Evolutionary conservation across 2,888 invertebrate species (phyloP).

Genomic region (Plemyria rubiginata): DNA sequence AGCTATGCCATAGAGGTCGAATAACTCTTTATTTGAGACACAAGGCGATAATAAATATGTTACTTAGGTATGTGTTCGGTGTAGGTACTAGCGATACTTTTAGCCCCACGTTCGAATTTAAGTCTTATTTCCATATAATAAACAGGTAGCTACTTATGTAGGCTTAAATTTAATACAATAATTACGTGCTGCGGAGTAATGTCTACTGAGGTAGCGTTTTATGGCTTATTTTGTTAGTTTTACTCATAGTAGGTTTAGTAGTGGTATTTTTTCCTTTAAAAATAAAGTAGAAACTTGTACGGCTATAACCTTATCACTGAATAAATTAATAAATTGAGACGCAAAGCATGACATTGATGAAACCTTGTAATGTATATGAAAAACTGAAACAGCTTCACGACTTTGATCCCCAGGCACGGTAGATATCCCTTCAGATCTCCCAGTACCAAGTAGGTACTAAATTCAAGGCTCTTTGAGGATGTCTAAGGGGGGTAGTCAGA

Average conservation of each 20-base stretch:
- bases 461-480: no score
- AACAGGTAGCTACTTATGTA: neutral
- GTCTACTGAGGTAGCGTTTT: constrained; percentile 17
- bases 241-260: neutral
- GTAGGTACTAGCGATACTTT: no score
- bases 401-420: no score
- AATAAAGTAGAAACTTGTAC: neutral
- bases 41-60: no score
- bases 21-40: no score
- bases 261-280: neutral
- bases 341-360: neutral
- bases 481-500: no score
- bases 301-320: neutral
- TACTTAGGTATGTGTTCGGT: no score
- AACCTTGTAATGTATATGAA: neutral
- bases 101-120: neutral
- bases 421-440: no score
- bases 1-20: no score
- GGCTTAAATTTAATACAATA: neutral
- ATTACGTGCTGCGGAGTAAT: constrained; percentile 15
- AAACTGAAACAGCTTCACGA: no score
- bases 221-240: constrained; percentile 17
- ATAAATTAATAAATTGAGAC: neutral
- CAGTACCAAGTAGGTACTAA: no score
- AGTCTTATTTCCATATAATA: neutral